Conservation (phyloP, 2,113 vertebrate genomes). For the Nothocercus nigrocapillus region DNA sequence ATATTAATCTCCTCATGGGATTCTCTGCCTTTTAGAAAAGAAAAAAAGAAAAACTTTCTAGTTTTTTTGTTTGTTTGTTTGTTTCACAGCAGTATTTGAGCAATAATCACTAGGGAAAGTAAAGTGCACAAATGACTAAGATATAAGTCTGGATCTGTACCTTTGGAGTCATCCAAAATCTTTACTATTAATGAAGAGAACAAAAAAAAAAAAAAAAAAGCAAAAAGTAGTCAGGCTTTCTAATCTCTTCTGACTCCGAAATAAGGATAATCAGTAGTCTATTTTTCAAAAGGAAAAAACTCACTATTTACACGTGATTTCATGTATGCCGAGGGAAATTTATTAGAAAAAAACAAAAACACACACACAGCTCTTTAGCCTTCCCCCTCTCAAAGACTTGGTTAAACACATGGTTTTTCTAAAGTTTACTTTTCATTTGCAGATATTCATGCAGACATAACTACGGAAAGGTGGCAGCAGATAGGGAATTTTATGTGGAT, state of each 20-base stretch:
- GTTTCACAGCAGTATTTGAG: background rate
- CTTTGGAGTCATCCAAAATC: background rate
- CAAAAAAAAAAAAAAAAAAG: background rate
- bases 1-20: constrained; percentile 97
- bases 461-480: background rate
- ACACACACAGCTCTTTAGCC: background rate
- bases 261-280: background rate
- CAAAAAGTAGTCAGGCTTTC: background rate
- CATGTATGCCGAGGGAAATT: background rate
- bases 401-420: background rate
- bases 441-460: background rate
- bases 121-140: background rate
- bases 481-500: background rate
- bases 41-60: background rate
- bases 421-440: background rate
- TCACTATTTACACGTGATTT: background rate
- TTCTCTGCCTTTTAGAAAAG: constrained; percentile 84
- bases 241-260: background rate
- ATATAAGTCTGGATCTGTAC: background rate
- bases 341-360: background rate
- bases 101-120: background rate
- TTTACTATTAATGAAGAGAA: background rate
- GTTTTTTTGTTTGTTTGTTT: background rate
- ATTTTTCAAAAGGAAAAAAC: background rate
- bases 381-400: background rate